Conservation (phyloP, 2,113 vertebrate genomes). For the Atrichornis clamosus region DNA sequence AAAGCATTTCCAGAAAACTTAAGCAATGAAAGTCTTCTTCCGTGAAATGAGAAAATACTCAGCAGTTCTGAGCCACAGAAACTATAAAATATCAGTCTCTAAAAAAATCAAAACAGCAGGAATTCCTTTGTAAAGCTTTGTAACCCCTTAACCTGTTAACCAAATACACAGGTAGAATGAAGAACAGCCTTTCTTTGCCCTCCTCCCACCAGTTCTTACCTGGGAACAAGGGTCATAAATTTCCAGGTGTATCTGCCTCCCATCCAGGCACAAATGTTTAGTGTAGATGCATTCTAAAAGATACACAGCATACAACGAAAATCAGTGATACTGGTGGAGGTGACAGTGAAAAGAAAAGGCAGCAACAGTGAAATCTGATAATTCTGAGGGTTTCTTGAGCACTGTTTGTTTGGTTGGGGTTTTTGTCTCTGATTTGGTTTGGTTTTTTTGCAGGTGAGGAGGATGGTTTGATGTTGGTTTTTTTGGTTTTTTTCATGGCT, state of each 20-base stretch:
- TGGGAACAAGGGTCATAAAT: slow-evolving; percentile 86
- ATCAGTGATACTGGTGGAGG: background rate
- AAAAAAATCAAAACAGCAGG: background rate
- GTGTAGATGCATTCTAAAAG: slow-evolving; percentile 84
- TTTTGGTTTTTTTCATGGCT: background rate
- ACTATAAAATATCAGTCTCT: background rate
- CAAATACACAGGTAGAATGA: background rate
- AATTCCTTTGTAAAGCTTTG: too few relatives aligned
- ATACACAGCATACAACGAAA: background rate
- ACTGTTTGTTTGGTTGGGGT: background rate
- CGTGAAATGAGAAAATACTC: background rate
- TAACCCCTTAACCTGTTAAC: background rate
- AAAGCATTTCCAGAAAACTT: background rate
- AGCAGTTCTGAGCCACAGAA: background rate
- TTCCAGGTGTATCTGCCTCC: slow-evolving; percentile 81
- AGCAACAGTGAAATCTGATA: background rate
- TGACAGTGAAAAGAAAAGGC: background rate
- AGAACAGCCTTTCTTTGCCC: background rate
- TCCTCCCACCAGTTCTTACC: slow-evolving; percentile 62
- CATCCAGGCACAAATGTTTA: slow-evolving; percentile 82
- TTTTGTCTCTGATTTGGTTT: background rate
- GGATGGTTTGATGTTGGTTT: fast-evolving
- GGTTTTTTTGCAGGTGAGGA: background rate
- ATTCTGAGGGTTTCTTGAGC: background rate
- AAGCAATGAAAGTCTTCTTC: background rate